These are phyloP conservation scores for Neoarius graeffei DNA, from an alignment of 2,113 vertebrate species.

Conservation along the genomic window DNA sequence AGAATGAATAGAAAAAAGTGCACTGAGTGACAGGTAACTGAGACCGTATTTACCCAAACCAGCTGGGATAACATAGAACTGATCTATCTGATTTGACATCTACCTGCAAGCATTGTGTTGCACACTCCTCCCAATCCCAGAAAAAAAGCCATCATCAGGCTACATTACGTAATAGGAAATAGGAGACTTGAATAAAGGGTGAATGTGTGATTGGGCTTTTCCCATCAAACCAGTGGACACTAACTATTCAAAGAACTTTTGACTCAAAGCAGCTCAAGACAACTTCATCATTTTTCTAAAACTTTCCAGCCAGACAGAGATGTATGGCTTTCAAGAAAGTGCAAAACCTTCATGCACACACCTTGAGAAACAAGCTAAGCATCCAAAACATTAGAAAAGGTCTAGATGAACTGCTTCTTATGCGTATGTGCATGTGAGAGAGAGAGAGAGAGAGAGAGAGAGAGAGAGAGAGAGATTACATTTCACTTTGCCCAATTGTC, in stretches of 20 bases:
- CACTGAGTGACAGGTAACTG: background rate
- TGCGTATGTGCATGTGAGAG: slow-evolving; percentile 14
- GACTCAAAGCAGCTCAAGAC: background rate
- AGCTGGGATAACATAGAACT: background rate
- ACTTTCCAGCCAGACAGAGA: background rate
- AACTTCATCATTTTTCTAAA: background rate
- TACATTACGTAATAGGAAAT: background rate
- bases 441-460: background rate
- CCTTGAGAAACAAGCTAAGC: background rate
- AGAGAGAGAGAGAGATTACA: background rate
- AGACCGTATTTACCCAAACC: slow-evolving; percentile 4
- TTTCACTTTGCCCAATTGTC: background rate
- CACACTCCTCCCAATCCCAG: background rate
- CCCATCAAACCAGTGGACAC: background rate
- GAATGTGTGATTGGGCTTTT: background rate
- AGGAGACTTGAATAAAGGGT: background rate
- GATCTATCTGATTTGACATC: slow-evolving; percentile 3
- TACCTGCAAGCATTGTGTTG: background rate
- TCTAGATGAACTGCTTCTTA: background rate
- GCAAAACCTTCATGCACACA: background rate
- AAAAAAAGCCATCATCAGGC: background rate
- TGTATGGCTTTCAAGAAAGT: background rate
- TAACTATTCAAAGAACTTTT: background rate
- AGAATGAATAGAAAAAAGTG: slow-evolving; percentile 24
- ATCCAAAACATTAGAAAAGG: background rate